phyloP scores from a whole-genome alignment of 1,140 invertebrate genomes.

The Drosophila nikananu region DNA sequence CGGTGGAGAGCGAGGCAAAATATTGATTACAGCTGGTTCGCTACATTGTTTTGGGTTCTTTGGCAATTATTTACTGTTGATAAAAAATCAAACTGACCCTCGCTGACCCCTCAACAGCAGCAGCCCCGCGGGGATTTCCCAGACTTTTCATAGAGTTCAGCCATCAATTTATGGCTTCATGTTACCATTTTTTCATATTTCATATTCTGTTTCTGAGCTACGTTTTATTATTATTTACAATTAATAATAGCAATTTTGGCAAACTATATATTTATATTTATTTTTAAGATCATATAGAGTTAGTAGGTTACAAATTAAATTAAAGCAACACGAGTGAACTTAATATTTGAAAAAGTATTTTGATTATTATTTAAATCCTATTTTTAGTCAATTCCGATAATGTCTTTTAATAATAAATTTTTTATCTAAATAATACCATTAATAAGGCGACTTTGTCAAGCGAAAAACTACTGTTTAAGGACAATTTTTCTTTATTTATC shows the following conservation, averaged over 20 bases:
- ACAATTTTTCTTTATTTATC: no score
- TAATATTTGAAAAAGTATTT: no score
- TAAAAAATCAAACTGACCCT: slow-evolving; percentile 72
- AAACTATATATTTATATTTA: neutral
- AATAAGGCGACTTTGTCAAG: no score
- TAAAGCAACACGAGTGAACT: no score
- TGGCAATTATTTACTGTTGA: slow-evolving; percentile 65
- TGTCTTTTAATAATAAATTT: no score
- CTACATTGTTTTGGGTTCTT: slow-evolving; percentile 53
- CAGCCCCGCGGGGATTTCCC: slow-evolving; percentile 15
- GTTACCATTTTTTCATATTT: slow-evolving; percentile 1
- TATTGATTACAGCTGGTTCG: slow-evolving; percentile 74
- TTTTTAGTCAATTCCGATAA: no score
- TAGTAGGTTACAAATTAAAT: no score
- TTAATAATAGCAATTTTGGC: neutral
- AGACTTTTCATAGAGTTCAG: slow-evolving; percentile 12
- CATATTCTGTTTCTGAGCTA: neutral
- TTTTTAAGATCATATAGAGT: no score
- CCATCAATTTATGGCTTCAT: slow-evolving; percentile 19
- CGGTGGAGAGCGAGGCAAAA: slow-evolving; percentile 58
- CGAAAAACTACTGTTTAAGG: no score
- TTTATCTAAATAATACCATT: no score
- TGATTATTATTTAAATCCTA: no score
- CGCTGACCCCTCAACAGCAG: slow-evolving; percentile 44
- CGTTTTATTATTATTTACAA: neutral